Percentiles rank a stretch among this genome's conserved stretches.
Conservation (phyloP, 1,140 invertebrate species). For the Drosophila orena region DNA sequence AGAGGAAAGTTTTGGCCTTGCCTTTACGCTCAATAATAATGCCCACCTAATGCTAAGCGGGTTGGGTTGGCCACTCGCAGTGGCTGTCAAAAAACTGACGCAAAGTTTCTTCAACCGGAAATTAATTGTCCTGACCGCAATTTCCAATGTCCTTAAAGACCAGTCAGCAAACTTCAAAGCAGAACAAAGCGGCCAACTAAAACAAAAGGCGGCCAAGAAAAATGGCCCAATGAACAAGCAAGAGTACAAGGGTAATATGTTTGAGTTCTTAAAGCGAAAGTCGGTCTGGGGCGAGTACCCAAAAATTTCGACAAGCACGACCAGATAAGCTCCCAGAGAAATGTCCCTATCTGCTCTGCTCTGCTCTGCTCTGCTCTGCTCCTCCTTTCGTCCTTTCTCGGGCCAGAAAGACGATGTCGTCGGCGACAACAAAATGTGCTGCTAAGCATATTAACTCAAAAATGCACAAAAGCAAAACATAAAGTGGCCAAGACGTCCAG, state of each 20-base stretch:
- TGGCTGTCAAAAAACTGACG: slow-evolving; percentile 74
- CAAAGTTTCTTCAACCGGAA: slow-evolving; percentile 79
- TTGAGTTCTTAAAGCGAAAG: slow-evolving; percentile 62
- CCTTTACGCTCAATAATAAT: slow-evolving; percentile 60
- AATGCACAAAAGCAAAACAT: slow-evolving; percentile 75
- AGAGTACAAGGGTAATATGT: slow-evolving; percentile 74
- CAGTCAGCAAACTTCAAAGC: slow-evolving; percentile 80
- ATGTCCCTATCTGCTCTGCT: slow-evolving; percentile 6
- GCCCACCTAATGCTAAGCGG: slow-evolving; percentile 24
- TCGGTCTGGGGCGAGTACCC: slow-evolving; percentile 5
- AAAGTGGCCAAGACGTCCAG: slow-evolving; percentile 61
- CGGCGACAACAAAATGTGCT: slow-evolving; percentile 66
- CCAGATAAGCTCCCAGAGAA: slow-evolving; percentile 57
- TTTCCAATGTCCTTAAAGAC: slow-evolving; percentile 81
- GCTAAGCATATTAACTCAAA: slow-evolving; percentile 80
- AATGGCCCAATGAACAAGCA: slow-evolving; percentile 63
- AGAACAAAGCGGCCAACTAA: slow-evolving; percentile 70
- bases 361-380: background rate
- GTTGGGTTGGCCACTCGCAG: slow-evolving; percentile 16
- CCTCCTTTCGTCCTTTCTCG: background rate
- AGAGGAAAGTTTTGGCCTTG: slow-evolving; percentile 35
- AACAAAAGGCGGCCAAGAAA: slow-evolving; percentile 65
- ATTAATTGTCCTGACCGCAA: slow-evolving; percentile 81
- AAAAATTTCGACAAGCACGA: slow-evolving; percentile 70
- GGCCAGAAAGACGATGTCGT: slow-evolving; percentile 30